phyloP scores from a whole-genome alignment of 2,888 invertebrate species.

The Chaetogeoica ovagalla region DNA sequence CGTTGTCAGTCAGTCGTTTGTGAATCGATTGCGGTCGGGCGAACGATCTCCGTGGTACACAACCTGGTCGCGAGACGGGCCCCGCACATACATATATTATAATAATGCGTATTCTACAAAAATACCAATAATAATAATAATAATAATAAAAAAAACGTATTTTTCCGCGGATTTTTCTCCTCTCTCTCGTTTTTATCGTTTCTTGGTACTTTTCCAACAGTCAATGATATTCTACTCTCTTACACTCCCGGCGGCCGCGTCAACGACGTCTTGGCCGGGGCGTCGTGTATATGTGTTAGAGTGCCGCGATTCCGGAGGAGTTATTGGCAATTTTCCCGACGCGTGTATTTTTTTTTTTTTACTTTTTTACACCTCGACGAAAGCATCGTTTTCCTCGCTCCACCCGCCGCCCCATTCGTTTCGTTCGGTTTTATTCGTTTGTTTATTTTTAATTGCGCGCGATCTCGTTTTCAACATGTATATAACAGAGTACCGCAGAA shows the following conservation, averaged over 20 bases:
- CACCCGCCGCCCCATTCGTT: no score
- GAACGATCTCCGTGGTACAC: not conserved
- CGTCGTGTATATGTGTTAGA: not conserved
- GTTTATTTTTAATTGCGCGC: not conserved
- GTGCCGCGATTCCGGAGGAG: conserved; percentile 17
- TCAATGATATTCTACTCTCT: conserved; percentile 22
- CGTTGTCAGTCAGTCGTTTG: no score
- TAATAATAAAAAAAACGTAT: no score
- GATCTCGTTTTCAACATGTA: not conserved
- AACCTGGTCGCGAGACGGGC: not conserved
- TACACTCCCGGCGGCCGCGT: not conserved
- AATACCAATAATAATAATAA: no score
- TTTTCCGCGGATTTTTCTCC: not conserved
- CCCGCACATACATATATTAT: not conserved
- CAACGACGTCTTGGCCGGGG: not conserved
- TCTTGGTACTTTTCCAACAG: conserved; percentile 43
- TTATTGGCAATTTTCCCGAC: conserved; percentile 31
- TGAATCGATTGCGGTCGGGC: no score
- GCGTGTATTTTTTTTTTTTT: conserved; percentile 1
- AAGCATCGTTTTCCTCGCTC: not conserved
- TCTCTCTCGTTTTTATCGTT: not conserved
- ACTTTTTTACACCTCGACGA: no score
- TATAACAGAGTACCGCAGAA: no score
- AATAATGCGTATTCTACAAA: no score
- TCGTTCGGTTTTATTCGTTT: conserved; percentile 6